These are phyloP conservation scores for Coccyzus lansbergi DNA, from an alignment of 2,797 vertebrate species.

Conservation along the genomic window DNA sequence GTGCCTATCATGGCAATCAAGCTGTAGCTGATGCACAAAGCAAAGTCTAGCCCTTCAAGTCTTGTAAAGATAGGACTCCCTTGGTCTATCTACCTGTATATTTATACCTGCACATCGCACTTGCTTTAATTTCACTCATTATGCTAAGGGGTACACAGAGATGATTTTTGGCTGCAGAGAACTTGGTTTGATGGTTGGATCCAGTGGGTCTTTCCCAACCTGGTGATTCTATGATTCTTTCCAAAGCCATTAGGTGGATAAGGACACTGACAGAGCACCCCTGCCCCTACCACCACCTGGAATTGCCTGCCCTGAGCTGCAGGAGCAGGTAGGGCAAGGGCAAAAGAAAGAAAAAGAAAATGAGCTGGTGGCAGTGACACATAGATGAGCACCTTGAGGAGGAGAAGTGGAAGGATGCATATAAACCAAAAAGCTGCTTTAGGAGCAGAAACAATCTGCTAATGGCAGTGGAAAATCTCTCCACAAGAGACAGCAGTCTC, in stretches of 20 bases:
- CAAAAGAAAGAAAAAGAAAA: not conserved
- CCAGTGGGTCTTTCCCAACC: too few relatives aligned
- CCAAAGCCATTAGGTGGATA: not conserved
- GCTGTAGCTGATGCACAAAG: not conserved
- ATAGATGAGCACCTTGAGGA: not conserved
- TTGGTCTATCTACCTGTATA: not conserved
- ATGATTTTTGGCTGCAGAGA: not conserved
- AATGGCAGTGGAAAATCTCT: conserved; percentile 32
- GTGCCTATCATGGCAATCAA: accelerated
- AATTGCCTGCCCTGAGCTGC: not conserved
- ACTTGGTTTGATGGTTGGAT: too few relatives aligned
- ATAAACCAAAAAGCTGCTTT: not conserved
- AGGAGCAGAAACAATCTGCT: conserved; percentile 6
- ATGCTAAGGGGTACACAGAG: accelerated
- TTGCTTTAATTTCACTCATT: not conserved
- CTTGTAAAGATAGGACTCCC: not conserved
- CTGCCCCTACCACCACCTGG: not conserved
- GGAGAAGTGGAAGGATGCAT: not conserved
- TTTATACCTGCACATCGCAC: not conserved
- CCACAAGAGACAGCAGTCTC: conserved; percentile 20
- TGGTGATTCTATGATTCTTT: too few relatives aligned
- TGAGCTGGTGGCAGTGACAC: not conserved
- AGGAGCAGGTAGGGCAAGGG: not conserved
- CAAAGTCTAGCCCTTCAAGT: not conserved
- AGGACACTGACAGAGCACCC: not conserved